phyloP scores from a whole-genome alignment of 2,797 vertebrate genomes.

The Discoglossus pictus region DNA sequence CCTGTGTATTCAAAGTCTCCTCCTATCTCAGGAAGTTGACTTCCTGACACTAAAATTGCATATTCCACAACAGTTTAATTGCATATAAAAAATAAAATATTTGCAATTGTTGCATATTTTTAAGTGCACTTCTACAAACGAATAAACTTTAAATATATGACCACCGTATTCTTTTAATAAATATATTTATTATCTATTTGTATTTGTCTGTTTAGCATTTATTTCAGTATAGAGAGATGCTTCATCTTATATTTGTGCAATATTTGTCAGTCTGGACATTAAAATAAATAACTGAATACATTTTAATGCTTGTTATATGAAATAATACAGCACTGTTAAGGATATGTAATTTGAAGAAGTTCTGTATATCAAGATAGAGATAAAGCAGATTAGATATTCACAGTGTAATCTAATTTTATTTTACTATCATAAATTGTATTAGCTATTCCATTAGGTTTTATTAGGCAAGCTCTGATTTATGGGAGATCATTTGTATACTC shows the following conservation, averaged over 20 bases:
- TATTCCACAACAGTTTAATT: no score
- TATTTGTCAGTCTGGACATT: background rate
- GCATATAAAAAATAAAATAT: no score
- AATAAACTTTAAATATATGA: no score
- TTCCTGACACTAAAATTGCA: no score
- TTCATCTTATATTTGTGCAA: background rate
- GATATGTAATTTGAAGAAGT: conserved; percentile 37
- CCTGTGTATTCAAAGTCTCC: no score
- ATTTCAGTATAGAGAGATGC: background rate
- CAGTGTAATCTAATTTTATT: conserved; percentile 60
- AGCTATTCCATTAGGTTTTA: conserved; percentile 62
- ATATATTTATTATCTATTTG: no score
- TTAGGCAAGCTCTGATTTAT: conserved; percentile 60
- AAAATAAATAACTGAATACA: conserved; percentile 3
- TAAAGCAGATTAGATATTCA: conserved; percentile 54
- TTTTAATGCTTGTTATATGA: conserved; percentile 9
- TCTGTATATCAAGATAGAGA: conserved; percentile 51
- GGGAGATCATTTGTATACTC: conserved; percentile 52
- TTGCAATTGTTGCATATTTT: no score
- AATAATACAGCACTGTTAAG: background rate
- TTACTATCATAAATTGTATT: conserved; percentile 59
- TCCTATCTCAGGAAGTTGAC: no score
- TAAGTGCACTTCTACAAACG: no score
- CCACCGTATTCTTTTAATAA: no score
- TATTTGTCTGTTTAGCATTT: no score